Conservation (phyloP, 2,113 vertebrate species). For the Rhizomys pruinosus region DNA sequence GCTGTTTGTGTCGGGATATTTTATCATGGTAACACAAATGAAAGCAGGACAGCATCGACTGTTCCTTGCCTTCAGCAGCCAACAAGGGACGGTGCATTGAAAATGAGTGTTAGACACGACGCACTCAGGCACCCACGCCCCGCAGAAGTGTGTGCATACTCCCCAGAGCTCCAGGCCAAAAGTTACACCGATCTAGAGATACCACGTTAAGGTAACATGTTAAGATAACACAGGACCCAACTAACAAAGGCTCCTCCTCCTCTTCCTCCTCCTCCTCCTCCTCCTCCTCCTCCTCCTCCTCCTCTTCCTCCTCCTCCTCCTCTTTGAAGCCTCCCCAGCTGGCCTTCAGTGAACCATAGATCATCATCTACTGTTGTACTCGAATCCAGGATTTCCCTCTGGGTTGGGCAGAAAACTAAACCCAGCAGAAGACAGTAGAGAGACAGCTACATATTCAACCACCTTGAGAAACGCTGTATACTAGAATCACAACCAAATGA, state of each 20-base stretch:
- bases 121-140: too few relatives aligned
- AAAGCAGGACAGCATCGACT: not conserved
- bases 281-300: too few relatives aligned
- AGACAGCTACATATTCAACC: not conserved
- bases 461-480: not conserved
- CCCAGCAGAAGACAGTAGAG: not conserved
- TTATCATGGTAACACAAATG: too few relatives aligned
- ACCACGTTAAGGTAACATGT: too few relatives aligned
- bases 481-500: not conserved
- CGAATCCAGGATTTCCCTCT: not conserved
- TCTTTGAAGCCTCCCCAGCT: too few relatives aligned
- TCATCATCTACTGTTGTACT: not conserved
- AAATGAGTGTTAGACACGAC: not conserved
- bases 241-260: not conserved
- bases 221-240: accelerated
- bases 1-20: too few relatives aligned
- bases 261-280: too few relatives aligned
- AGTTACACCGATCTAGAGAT: too few relatives aligned
- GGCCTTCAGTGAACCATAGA: not conserved
- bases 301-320: too few relatives aligned
- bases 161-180: too few relatives aligned
- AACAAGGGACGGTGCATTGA: not conserved
- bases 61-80: not conserved
- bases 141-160: not conserved
- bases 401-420: not conserved